A percentile compares a stretch with the other conserved stretches of the same genome.
Evolutionary conservation across 2,113 vertebrate genomes (phyloP).

Genomic region (Urocitellus parryii): DNA sequence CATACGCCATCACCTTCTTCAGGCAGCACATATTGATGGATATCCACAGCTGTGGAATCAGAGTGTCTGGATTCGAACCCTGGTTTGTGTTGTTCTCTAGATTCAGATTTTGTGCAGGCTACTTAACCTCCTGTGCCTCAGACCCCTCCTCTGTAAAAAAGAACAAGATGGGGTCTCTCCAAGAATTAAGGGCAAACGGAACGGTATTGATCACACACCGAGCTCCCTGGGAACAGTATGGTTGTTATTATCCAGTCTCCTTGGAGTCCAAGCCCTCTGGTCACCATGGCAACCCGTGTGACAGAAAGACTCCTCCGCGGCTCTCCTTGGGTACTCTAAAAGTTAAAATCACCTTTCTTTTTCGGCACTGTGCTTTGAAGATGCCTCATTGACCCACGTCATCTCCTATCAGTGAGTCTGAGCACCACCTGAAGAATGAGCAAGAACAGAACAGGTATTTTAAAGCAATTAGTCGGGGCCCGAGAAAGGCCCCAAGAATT

Average conservation of each 20-base stretch:
- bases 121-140: not conserved
- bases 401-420: not conserved
- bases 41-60: not conserved
- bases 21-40: too few species aligned
- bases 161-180: not conserved
- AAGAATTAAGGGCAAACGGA: not conserved
- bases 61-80: not conserved
- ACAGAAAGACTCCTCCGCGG: not conserved
- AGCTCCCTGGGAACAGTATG: not conserved
- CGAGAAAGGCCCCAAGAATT: not conserved
- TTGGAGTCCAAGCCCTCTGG: not conserved
- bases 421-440: not conserved
- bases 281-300: conserved; percentile 16
- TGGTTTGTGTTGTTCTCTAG: not conserved
- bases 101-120: too few species aligned
- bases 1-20: not conserved
- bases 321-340: not conserved
- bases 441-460: not conserved
- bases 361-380: not conserved
- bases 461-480: conserved; percentile 24
- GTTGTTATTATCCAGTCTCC: not conserved
- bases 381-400: not conserved
- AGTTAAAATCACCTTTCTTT: not conserved
- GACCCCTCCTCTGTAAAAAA: not conserved
- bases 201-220: not conserved